Evolutionary conservation across 2,888 invertebrate genomes (phyloP).

Genomic region (Andrena camellia): DNA sequence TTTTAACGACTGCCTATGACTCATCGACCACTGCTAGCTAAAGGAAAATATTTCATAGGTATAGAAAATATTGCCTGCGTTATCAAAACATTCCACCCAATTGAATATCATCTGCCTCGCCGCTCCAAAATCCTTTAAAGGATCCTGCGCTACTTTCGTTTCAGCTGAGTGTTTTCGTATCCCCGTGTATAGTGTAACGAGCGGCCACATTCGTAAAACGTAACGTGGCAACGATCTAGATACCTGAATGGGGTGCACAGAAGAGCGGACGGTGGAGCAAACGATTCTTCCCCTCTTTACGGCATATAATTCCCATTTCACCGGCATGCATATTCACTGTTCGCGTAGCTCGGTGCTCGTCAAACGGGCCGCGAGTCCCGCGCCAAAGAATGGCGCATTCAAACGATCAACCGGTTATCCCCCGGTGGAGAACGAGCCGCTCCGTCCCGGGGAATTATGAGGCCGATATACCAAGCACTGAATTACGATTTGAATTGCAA

Average conservation of each 20-base stretch:
- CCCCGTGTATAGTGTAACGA: not conserved
- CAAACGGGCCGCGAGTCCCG: not conserved
- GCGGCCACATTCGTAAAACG: not conserved
- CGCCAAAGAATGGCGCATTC: conserved; percentile 28
- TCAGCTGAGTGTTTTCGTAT: too few species aligned
- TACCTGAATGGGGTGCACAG: not conserved
- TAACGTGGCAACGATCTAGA: not conserved
- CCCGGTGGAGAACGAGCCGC: conserved; percentile 8
- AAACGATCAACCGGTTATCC: conserved; percentile 25
- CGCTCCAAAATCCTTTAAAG: too few species aligned
- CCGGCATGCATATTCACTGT: conserved; percentile 39
- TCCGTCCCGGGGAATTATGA: conserved; percentile 39
- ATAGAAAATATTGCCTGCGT: too few species aligned
- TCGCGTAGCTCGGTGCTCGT: conserved; percentile 1
- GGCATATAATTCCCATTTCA: conserved; percentile 31
- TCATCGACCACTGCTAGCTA: too few species aligned
- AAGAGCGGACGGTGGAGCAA: not conserved
- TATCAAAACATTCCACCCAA: too few species aligned
- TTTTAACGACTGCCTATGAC: too few species aligned
- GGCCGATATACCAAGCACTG: conserved; percentile 43
- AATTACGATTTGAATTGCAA: conserved; percentile 60
- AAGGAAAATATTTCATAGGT: too few species aligned
- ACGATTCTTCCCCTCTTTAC: not conserved
- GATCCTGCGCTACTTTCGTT: too few species aligned
- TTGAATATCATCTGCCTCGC: too few species aligned